Base-by-base conservation (phyloP, 2,113 vertebrate species). In the Rhea americana region DNA sequence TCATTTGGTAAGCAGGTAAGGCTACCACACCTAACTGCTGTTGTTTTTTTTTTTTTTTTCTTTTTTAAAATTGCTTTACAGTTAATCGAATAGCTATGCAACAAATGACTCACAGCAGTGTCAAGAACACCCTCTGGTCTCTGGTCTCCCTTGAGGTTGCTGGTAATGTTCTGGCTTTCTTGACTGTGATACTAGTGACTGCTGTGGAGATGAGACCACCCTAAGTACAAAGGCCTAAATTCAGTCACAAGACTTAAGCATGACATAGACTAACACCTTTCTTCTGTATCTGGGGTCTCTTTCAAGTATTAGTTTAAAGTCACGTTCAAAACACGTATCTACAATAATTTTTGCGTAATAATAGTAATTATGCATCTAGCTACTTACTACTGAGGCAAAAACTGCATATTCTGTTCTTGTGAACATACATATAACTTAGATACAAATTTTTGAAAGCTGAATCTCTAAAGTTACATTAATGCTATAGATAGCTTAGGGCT, bases 181-280 rank as follows among this genome's bases (percentile, higher is more conserved):
- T 48, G 10, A 15, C 9, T 1, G 7, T 43, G 19, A 7, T 65
- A 53, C 58, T 39, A 20, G 43, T 51, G 43, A 50, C 7, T 71
- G 59, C 25, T 72, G 48, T 30, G 66, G 21, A 39, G 21, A 6
- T 37, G 5, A 24, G 13, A 5, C 30, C 53, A 13, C 70, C 5
- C 41, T 1, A 26, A 5, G 8, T 75, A 74, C 9, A 51, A 53
- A 67, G 37, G 68, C 51, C 51, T 72, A 43, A 84, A 71, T n/a
- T 67, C 13, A 77, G 43, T 13, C 0, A 1, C 14, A 21, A 72
- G 37, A 37, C 26, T 78, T 67, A 11, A 81, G 71, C 0, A 0
- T 68, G n/a, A 17, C 47, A 70, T 53, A 19, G 85, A 43, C 30
- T 59, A 74, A 4, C 2, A 37, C 12, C 13, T 71, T 62, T 13